Base-by-base conservation (phyloP, 2,888 invertebrate genomes). In the Mamestra brassicae region DNA sequence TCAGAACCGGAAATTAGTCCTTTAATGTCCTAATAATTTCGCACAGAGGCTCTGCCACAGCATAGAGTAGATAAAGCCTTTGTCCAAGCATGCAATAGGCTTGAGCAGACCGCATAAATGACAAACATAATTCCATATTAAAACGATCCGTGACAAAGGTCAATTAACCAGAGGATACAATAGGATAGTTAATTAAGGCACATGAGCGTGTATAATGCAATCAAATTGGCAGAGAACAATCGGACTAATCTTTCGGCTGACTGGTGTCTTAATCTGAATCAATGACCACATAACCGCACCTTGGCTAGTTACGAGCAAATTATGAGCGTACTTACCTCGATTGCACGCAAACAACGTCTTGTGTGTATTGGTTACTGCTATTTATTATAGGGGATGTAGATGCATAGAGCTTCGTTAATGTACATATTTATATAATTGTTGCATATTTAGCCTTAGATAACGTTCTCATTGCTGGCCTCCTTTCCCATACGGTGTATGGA, bases 191-290 rank as follows among this genome's bases (percentile, higher is more conserved):
- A 79, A 68, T 83, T 67, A 65, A 80, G 42, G n/a, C 55, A 82
- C 57, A 54, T 66, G 50, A 57, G 70, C 50, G 26, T 64, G n/a
- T 65, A 42, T 50, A 74, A 70, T 76, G 55, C 65, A 64, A 71
- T 80, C 62, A 78, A 78, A 76, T 81, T 70, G 71, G 54, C 70
- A 71, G 65, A 81, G 83, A 75, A 72, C 80, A 83, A 85, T 84
- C 67, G 58, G 71, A 61, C 66, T 78, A 83, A 85, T 89, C 75
- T 85, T 88, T 81, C 80, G 78, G 67, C 66, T 81, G 73, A 84
- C 78, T 84, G 69, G 74, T 74, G 71, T 72, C 69, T 69, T 79
- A 80, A 76, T 78, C 80, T 80, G 66, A 77, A 80, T 85, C 81
- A 88, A 71, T 85, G 83, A 73, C 76, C 80, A 78, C 72, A 79